A percentile compares a stretch with the other conserved stretches of the same genome.
Conservation (phyloP, 2,113 vertebrate genomes). For the rabbit (Oryctolagus cuniculus) region mOryCun1.1 NC_091440.1:11969501-11970000, state of each 20-base stretch:
- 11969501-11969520: neutral
- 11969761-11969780: neutral
- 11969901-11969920: no score
- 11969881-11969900: no score
- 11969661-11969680: constrained; percentile 1
- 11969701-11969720: constrained; percentile 1
- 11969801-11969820: no score
- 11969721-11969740: neutral
- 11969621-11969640: neutral
- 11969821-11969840: no score
- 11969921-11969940: neutral
- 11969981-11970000: neutral
- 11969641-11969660: neutral
- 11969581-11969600: neutral
- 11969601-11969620: neutral
- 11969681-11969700: constrained; percentile 22
- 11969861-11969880: no score
- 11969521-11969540: neutral
- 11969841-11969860: no score
- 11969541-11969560: neutral
- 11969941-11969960: neutral
- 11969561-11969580: neutral
- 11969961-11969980: neutral
- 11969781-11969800: no score
- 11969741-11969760: neutral